Percentiles rank a stretch among this genome's conserved stretches.
Conservation (phyloP, 2,888 invertebrate species). For the Euproctis similis region DNA sequence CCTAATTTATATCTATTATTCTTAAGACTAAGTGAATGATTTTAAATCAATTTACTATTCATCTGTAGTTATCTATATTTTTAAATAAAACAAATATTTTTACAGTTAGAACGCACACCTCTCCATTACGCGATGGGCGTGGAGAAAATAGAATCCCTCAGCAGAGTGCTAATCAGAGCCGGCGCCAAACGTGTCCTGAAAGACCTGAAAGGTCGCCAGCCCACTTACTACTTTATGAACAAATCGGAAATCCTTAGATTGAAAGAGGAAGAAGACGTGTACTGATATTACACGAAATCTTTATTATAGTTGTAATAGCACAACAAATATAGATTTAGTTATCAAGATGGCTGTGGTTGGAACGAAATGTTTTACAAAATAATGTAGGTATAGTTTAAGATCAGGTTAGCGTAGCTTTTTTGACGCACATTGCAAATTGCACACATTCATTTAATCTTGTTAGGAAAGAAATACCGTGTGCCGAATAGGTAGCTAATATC, state of each 20-base stretch:
- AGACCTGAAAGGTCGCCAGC: slow-evolving; percentile 91
- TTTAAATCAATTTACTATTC: no score
- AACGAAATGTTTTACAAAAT: slow-evolving; percentile 21
- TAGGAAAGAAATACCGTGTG: slow-evolving; percentile 24
- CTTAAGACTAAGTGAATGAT: no score
- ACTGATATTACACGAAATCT: slow-evolving; percentile 33
- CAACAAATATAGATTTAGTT: slow-evolving; percentile 8
- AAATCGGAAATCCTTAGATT: slow-evolving; percentile 89
- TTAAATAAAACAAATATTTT: no score
- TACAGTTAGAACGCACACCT: slow-evolving; percentile 88
- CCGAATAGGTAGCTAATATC: slow-evolving; percentile 26
- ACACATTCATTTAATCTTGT: slow-evolving; percentile 14
- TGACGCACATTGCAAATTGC: slow-evolving; percentile 36
- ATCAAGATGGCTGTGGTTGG: slow-evolving; percentile 31
- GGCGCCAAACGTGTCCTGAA: slow-evolving; percentile 89
- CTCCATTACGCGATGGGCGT: slow-evolving; percentile 95
- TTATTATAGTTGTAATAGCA: no score
- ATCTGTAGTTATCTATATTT: no score
- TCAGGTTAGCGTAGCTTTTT: slow-evolving; percentile 34
- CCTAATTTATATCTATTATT: no score
- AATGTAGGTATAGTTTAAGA: slow-evolving; percentile 7
- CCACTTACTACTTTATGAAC: slow-evolving; percentile 94
- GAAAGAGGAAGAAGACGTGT: slow-evolving; percentile 87
- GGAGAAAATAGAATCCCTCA: slow-evolving; percentile 87
- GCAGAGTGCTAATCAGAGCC: slow-evolving; percentile 85